These are phyloP conservation scores for Rhinatrema bivittatum DNA, from an alignment of 2,797 vertebrate genomes.

Conservation along the genomic window DNA sequence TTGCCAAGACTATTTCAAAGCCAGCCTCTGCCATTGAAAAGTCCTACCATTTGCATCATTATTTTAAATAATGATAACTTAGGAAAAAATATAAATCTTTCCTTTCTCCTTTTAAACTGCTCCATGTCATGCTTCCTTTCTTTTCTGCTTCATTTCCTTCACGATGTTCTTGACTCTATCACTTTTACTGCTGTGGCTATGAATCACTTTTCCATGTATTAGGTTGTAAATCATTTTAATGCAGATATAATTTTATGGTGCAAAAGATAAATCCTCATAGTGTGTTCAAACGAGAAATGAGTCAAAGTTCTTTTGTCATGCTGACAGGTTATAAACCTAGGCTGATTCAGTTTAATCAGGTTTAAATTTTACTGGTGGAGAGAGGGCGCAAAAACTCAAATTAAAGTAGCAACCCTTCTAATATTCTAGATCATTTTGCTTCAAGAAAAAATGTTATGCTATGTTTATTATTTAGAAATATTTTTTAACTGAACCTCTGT, in stretches of 20 bases:
- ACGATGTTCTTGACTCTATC: slow-evolving; percentile 24
- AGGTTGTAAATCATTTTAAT: slow-evolving; percentile 33
- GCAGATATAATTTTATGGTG: slow-evolving; percentile 33
- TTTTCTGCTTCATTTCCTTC: slow-evolving; percentile 24
- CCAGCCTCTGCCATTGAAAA: slow-evolving; percentile 21
- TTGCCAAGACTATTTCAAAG: slow-evolving; percentile 21
- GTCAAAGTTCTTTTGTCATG: slow-evolving; percentile 37
- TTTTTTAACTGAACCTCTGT: neutral
- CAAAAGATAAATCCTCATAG: slow-evolving; percentile 36
- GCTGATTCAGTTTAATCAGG: slow-evolving; percentile 27
- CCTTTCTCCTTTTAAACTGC: neutral
- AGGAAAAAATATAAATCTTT: neutral
- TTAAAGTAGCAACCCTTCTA: slow-evolving; percentile 9
- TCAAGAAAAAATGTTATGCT: neutral
- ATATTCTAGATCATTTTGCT: slow-evolving; percentile 19
- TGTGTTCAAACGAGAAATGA: slow-evolving; percentile 24
- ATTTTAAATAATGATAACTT: slow-evolving; percentile 17
- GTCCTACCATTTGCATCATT: slow-evolving; percentile 8
- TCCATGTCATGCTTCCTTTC: slow-evolving; percentile 12
- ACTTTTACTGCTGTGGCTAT: slow-evolving; percentile 24
- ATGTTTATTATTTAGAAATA: slow-evolving; percentile 10
- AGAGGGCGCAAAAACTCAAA: slow-evolving; percentile 34
- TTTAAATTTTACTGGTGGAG: slow-evolving; percentile 43
- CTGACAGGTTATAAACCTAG: slow-evolving; percentile 38
- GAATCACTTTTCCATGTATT: slow-evolving; percentile 17